These are phyloP conservation scores for Caerostris extrusa DNA, from an alignment of 1,140 invertebrate species.

Conservation along the genomic window DNA sequence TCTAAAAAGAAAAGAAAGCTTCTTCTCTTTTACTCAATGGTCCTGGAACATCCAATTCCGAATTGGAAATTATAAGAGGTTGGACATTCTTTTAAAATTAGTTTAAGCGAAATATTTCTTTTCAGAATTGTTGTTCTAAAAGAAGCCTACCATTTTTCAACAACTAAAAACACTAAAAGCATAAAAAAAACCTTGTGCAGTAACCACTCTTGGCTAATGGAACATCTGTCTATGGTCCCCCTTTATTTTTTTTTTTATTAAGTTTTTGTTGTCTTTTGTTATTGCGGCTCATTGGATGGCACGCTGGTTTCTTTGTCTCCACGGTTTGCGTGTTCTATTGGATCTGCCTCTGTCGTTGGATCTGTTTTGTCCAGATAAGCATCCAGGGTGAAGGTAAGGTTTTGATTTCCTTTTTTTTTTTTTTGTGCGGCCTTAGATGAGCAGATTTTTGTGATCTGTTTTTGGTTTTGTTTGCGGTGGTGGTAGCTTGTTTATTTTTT, in stretches of 20 bases:
- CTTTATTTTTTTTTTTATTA: neutral
- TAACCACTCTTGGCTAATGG: conserved; percentile 24
- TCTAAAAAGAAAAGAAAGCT: no score
- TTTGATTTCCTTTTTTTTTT: neutral
- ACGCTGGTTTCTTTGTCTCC: neutral
- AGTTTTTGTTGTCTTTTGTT: neutral
- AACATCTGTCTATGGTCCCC: neutral
- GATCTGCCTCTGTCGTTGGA: neutral
- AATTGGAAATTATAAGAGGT: no score
- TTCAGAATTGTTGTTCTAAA: neutral
- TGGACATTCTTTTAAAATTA: no score
- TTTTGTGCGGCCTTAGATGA: neutral
- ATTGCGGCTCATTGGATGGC: neutral
- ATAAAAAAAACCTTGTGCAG: neutral
- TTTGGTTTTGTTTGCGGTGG: no score
- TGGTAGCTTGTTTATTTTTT: no score
- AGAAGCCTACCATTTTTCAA: neutral
- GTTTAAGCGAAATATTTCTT: neutral
- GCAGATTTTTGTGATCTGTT: neutral
- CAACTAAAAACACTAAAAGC: neutral
- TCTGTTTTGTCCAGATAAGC: conserved; percentile 39
- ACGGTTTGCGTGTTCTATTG: neutral
- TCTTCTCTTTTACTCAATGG: no score
- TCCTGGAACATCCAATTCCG: no score
- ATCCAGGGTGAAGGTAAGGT: neutral